Percentiles rank a stretch among this genome's conserved stretches.
These are phyloP conservation scores for Lasiurus cinereus DNA, from an alignment of 2,113 vertebrate genomes.

Conservation along the genomic window DNA sequence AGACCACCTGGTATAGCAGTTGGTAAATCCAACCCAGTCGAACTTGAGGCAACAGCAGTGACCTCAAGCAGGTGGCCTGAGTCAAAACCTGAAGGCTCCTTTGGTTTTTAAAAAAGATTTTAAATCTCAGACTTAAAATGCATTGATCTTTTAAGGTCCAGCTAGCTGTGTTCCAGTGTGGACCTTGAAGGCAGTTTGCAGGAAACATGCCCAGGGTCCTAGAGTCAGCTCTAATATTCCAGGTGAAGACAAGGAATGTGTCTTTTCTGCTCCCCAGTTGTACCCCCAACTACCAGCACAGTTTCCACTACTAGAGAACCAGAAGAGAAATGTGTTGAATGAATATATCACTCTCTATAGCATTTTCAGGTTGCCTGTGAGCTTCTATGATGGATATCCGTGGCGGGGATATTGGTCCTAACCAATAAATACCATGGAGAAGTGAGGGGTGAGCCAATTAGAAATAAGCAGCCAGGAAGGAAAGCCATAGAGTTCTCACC, in stretches of 20 bases:
- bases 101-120: not conserved
- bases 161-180: not conserved
- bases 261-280: not conserved
- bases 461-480: not conserved
- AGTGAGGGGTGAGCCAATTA: not conserved
- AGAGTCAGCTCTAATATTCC: no score
- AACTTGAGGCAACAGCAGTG: not conserved
- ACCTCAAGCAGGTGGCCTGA: not conserved
- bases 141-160: not conserved
- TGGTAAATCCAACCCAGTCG: not conserved
- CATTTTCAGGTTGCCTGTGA: not conserved
- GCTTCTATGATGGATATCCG: not conserved
- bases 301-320: not conserved
- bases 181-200: no score
- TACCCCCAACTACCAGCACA: not conserved
- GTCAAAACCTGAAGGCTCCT: not conserved
- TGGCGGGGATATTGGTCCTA: not conserved
- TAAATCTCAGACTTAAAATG: not conserved
- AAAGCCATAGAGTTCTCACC: not conserved
- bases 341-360: not conserved
- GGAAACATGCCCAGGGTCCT: not conserved
- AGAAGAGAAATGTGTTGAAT: not conserved
- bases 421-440: not conserved
- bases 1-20: fast-evolving
- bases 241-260: not conserved